Conservation (phyloP, 2,888 invertebrate genomes). For the Pyrrhia umbra region DNA sequence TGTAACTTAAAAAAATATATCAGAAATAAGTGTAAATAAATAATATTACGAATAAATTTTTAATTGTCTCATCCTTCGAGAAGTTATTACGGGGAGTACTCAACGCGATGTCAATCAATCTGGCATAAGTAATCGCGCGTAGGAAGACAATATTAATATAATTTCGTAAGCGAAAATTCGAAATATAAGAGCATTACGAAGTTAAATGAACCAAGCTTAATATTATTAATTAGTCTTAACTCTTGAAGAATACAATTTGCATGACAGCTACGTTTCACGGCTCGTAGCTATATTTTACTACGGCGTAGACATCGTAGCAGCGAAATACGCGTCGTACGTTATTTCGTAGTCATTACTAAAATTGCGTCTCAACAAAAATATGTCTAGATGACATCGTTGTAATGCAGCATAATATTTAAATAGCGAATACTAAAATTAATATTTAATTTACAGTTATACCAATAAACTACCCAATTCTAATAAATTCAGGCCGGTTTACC, state of each 20-base stretch:
- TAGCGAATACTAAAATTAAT: background rate
- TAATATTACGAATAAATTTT: too few relatives aligned
- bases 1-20: too few relatives aligned
- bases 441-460: too few relatives aligned
- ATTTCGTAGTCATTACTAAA: too few relatives aligned
- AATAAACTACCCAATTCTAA: too few relatives aligned
- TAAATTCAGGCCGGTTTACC: background rate
- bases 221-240: background rate
- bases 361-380: too few relatives aligned
- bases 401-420: background rate
- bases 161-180: background rate
- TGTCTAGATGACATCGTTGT: too few relatives aligned
- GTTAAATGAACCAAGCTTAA: slow-evolving; percentile 2
- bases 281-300: background rate
- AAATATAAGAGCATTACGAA: background rate
- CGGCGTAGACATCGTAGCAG: background rate
- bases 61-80: background rate
- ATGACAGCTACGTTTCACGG: background rate
- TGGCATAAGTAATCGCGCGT: slow-evolving; percentile 11
- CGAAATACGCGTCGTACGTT: too few relatives aligned
- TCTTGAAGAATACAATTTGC: background rate
- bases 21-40: too few relatives aligned
- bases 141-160: slow-evolving; percentile 15
- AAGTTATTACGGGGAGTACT: slow-evolving; percentile 6
- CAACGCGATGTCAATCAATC: slow-evolving; percentile 33